These are phyloP conservation scores for Anneissia japonica DNA, from an alignment of 35 echinoderm and acorn worm species.

Conservation along the genomic window DNA sequence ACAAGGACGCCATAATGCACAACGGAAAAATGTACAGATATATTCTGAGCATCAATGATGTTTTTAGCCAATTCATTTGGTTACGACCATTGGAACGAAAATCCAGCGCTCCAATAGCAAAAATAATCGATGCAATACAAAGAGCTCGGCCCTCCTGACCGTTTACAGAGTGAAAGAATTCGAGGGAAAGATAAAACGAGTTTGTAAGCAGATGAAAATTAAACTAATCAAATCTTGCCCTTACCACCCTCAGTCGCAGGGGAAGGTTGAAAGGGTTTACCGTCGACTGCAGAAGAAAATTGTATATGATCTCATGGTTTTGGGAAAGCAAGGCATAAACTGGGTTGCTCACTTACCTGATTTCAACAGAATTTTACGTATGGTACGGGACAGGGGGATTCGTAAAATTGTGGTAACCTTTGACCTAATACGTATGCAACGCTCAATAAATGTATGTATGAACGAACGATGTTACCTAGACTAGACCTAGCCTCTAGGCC, in stretches of 20 bases:
- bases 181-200: not conserved
- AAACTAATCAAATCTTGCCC: not conserved
- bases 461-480: no score
- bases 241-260: not conserved
- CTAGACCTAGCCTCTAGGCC: no score
- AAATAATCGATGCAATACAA: not conserved
- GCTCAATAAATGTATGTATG: no score
- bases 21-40: not conserved
- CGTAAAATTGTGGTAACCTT: no score
- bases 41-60: not conserved
- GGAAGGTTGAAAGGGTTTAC: not conserved
- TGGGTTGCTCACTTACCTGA: not conserved
- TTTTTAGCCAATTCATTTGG: not conserved
- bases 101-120: not conserved
- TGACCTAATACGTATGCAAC: no score
- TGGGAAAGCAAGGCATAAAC: not conserved
- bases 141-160: not conserved
- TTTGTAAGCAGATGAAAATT: not conserved
- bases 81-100: not conserved
- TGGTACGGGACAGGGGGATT: no score
- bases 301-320: not conserved
- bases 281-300: not conserved
- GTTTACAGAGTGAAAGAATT: not conserved
- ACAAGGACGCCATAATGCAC: not conserved
- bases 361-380: not conserved